Base-by-base conservation (phyloP, 2,113 vertebrate species). In the Oriolus oriolus region DNA sequence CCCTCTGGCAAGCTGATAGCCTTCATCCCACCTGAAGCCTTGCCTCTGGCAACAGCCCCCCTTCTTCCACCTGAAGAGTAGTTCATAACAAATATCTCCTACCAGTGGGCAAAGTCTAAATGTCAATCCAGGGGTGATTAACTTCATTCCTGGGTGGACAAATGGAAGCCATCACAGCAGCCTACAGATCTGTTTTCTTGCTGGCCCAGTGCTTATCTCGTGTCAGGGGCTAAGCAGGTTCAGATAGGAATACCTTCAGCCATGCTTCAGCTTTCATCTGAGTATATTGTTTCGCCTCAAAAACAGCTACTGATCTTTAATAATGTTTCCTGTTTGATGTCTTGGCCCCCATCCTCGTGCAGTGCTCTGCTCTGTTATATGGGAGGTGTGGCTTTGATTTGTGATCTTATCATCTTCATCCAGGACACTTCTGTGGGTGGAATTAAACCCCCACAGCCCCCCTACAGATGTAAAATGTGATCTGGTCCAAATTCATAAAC, bases 381-480 rank as follows among this genome's bases (percentile, higher is more conserved):
- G 37, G 57, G 82, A 94, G 78, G 77, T 71, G 79, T 89, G 80
- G 77, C 71, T 92, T 97, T 92, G 84, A 92, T 97, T 95, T 84
- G 84, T 77, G 60, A 31, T 82, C 37, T 85, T 96, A 66, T 87
- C 73, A 92, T 92, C 87, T 93, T 52, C 56, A 63, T 93, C 76
- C 93, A 88, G 87, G 77, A 90, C 35, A 45, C 37, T 89, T 91
- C 42, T 87, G 45, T 65, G 73, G 65, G 65, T 77, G 45, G 74
- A 90, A 84, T 71, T 63, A 92, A 86, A 77, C 61, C 49, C 33
- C n/a, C 69, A 61, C 47, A 33, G 52, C 20, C 20, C 30, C 87
- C 13, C 66, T 81, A 41, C 63, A 89, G 87, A 84, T 35, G 65
- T 86, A 81, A 93, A 74, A 56, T 61, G 53, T 44, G 69, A 71